phyloP scores from a whole-genome alignment of 2,888 invertebrate genomes.

The Melipona beecheii region DNA sequence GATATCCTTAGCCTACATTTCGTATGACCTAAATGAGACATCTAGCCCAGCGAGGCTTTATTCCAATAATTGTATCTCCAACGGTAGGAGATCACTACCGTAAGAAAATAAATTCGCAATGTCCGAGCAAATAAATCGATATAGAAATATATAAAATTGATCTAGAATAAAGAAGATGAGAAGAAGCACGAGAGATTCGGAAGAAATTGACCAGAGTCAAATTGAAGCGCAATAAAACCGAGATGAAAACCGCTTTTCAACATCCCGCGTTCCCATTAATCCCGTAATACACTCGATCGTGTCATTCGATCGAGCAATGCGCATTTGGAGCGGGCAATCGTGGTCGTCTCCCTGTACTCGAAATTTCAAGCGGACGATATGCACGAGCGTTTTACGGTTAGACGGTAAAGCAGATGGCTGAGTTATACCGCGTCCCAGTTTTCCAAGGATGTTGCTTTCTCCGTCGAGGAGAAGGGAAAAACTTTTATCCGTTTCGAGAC shows the following conservation, averaged over 20 bases:
- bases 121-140: too few relatives aligned
- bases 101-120: too few relatives aligned
- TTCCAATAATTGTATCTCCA: background rate
- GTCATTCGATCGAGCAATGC: slow-evolving; percentile 6
- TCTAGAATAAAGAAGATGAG: background rate
- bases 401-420: background rate
- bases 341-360: background rate
- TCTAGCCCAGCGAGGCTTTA: background rate
- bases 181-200: background rate
- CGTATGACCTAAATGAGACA: background rate
- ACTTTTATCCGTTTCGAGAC: slow-evolving; percentile 11
- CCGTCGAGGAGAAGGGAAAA: background rate
- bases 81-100: background rate
- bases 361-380: background rate
- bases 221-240: background rate
- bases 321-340: background rate
- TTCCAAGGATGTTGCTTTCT: slow-evolving; percentile 4
- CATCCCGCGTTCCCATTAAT: background rate
- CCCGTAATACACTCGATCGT: background rate
- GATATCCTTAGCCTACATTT: background rate
- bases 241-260: background rate
- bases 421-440: background rate
- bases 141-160: too few relatives aligned
- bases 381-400: background rate
- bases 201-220: background rate